These are phyloP conservation scores for Calameuta pallipes DNA, from an alignment of 2,888 invertebrate species.

Conservation along the genomic window DNA sequence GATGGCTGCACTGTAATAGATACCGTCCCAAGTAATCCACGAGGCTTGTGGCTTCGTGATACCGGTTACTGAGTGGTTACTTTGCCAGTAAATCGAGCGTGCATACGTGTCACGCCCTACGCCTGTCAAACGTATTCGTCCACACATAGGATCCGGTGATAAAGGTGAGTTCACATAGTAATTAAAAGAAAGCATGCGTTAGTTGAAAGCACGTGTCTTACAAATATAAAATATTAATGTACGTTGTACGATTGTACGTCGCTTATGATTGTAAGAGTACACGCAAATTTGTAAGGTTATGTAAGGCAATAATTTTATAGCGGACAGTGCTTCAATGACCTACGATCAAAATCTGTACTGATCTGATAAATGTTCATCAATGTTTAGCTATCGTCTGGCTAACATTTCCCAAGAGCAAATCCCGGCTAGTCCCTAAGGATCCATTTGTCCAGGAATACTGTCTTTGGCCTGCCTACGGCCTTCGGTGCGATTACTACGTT, in stretches of 20 bases:
- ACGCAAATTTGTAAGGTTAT: neutral
- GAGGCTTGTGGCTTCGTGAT: neutral
- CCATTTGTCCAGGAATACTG: slow-evolving; percentile 24
- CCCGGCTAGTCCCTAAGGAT: slow-evolving; percentile 34
- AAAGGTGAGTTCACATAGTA: neutral
- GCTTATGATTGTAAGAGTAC: neutral
- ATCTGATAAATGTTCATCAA: neutral
- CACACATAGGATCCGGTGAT: neutral
- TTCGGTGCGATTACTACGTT: neutral
- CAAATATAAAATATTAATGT: too few relatives aligned
- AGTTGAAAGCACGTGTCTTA: neutral
- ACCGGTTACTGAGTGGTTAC: neutral
- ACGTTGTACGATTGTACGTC: neutral
- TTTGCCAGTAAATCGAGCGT: neutral
- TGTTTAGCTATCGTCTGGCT: neutral
- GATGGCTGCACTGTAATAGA: neutral
- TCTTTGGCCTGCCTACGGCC: neutral
- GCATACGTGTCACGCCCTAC: neutral
- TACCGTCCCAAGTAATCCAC: neutral
- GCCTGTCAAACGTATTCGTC: neutral
- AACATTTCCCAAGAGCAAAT: slow-evolving; percentile 35
- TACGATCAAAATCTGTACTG: neutral
- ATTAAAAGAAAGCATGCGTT: too few relatives aligned
- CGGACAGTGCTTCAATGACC: neutral
- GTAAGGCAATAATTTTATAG: neutral